Conservation (phyloP, 2,888 invertebrate genomes). For the Pseudococcus jackbeardsleyi region DNA sequence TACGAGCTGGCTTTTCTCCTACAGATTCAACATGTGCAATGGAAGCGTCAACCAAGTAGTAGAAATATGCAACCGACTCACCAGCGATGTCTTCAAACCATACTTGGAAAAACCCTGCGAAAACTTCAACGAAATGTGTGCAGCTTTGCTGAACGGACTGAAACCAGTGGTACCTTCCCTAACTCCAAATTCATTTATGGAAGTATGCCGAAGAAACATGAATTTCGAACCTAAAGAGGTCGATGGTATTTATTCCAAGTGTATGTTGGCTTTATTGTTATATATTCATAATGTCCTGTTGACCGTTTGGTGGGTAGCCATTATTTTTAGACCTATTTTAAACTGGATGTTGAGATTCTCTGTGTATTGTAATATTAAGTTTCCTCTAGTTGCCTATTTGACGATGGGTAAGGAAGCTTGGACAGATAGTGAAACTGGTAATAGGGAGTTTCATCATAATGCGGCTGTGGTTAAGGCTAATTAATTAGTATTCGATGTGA, state of each 20-base stretch:
- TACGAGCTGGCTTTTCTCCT: conserved; percentile 21
- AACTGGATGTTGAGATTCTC: conserved; percentile 76
- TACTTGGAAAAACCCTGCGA: conserved; percentile 75
- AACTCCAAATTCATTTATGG: conserved; percentile 74
- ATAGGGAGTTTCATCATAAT: conserved; percentile 10
- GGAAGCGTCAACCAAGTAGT: conserved; percentile 67
- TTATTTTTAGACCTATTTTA: conserved; percentile 75
- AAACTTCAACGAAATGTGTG: conserved; percentile 78
- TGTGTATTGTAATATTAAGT: conserved; percentile 76
- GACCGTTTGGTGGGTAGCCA: conserved; percentile 69
- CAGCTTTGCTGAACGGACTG: conserved; percentile 77
- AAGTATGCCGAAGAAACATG: conserved; percentile 74
- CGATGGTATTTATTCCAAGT: conserved; percentile 69
- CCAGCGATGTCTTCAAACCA: conserved; percentile 76
- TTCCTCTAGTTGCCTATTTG: conserved; percentile 76
- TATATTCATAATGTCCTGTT: conserved; percentile 70
- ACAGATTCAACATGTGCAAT: conserved; percentile 69
- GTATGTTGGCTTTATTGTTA: conserved; percentile 69
- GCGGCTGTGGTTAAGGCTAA: conserved; percentile 30
- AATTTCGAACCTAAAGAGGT: conserved; percentile 72
- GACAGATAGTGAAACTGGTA: not conserved
- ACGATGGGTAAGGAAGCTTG: conserved; percentile 70
- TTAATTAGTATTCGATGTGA: conserved; percentile 4
- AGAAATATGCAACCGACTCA: conserved; percentile 76
- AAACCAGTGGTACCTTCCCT: conserved; percentile 79